Evolutionary conservation across 2,888 invertebrate species (phyloP).

Genomic region (Hermaeophaga mercurialis): DNA sequence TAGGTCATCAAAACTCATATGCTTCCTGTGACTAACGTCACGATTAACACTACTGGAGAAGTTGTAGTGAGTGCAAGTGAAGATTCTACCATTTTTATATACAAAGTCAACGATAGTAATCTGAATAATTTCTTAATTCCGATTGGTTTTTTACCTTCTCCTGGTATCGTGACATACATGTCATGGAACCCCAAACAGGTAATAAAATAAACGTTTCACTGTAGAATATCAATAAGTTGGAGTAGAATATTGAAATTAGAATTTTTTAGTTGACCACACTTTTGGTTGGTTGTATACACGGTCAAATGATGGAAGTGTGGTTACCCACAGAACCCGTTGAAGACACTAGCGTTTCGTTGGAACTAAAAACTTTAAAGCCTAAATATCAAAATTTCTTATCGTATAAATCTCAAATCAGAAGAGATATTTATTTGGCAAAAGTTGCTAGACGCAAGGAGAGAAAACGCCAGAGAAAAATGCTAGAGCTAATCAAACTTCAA

Average conservation of each 20-base stretch:
- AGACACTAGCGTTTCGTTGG: slow-evolving; percentile 59
- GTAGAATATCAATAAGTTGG: no score
- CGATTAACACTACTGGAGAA: slow-evolving; percentile 63
- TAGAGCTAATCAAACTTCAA: slow-evolving; percentile 64
- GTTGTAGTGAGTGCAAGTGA: slow-evolving; percentile 70
- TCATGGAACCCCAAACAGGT: slow-evolving; percentile 61
- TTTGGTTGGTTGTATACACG: slow-evolving; percentile 62
- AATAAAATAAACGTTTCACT: slow-evolving; percentile 27
- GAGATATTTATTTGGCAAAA: slow-evolving; percentile 64
- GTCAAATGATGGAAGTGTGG: slow-evolving; percentile 62
- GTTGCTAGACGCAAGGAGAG: slow-evolving; percentile 61
- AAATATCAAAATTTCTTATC: slow-evolving; percentile 61
- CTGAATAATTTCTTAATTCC: slow-evolving; percentile 61
- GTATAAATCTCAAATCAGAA: slow-evolving; percentile 64
- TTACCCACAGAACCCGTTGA: slow-evolving; percentile 56
- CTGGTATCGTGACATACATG: slow-evolving; percentile 67
- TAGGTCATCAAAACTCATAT: slow-evolving; percentile 70
- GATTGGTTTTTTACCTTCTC: slow-evolving; percentile 70
- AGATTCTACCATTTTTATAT: slow-evolving; percentile 74
- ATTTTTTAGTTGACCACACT: slow-evolving; percentile 55
- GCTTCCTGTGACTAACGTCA: slow-evolving; percentile 65
- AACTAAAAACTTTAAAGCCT: slow-evolving; percentile 50
- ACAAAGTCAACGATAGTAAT: slow-evolving; percentile 55
- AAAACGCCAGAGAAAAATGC: slow-evolving; percentile 60
- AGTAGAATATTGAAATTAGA: no score